A percentile compares a stretch with the other conserved stretches of the same genome.
These are phyloP conservation scores for Craseonycteris thonglongyai DNA, from an alignment of 2,113 vertebrate species.

Conservation along the genomic window DNA sequence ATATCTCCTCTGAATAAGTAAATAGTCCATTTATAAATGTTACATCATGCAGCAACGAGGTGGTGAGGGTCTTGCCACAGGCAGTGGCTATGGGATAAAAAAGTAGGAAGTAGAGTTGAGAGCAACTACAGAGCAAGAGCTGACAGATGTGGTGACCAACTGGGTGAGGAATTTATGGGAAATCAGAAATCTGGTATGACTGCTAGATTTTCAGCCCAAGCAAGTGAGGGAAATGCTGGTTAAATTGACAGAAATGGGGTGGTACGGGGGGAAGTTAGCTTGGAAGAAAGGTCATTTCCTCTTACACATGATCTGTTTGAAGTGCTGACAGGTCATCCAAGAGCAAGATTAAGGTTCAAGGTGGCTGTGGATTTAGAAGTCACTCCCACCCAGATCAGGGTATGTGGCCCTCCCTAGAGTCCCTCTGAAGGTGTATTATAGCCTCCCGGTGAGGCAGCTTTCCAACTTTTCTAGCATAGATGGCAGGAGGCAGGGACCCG, in stretches of 20 bases:
- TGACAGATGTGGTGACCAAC: not conserved
- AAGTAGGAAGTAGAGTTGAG: not conserved
- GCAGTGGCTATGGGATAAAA: not conserved
- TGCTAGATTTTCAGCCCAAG: not conserved
- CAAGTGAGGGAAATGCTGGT: fast-evolving
- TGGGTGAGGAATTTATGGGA: not conserved
- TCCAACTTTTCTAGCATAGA: not conserved
- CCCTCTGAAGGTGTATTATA: not conserved
- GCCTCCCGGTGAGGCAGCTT: fast-evolving
- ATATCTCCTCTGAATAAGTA: not conserved
- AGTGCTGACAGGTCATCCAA: not conserved
- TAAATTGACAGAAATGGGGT: not conserved
- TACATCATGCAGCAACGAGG: not conserved
- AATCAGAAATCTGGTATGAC: not conserved
- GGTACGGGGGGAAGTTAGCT: fast-evolving
- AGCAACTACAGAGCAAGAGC: not conserved
- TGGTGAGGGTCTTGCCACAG: not conserved
- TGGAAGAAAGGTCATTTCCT: too few relatives aligned
- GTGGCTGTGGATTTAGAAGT: not conserved
- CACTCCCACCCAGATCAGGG: not conserved
- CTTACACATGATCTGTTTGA: not conserved
- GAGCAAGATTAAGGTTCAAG: not conserved
- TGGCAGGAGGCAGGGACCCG: not conserved
- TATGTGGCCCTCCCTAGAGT: fast-evolving
- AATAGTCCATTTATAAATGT: not conserved